Percentiles rank a stretch among this genome's conserved stretches.
phyloP scores from a whole-genome alignment of 2,888 invertebrate species.

The Meiosimyza decipiens region DNA sequence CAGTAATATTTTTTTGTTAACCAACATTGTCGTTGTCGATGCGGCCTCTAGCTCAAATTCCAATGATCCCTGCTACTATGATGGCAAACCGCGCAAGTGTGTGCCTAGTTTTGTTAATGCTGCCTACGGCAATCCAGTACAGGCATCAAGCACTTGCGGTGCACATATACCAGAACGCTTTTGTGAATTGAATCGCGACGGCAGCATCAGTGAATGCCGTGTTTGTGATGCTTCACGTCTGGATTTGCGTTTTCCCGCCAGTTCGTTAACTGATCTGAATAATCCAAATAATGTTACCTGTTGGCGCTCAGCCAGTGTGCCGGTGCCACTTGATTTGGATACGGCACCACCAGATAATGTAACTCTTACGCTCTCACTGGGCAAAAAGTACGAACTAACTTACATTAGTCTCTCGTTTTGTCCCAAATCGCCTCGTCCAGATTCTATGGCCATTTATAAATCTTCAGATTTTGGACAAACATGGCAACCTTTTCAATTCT shows the following conservation, averaged over 20 bases:
- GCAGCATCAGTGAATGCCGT: slow-evolving; percentile 71
- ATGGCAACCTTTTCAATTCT: slow-evolving; percentile 99
- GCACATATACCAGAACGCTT: slow-evolving; percentile 79
- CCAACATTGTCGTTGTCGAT: not conserved
- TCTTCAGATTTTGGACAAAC: slow-evolving; percentile 96
- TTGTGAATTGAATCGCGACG: slow-evolving; percentile 73
- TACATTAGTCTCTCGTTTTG: slow-evolving; percentile 98
- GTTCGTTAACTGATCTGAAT: slow-evolving; percentile 93
- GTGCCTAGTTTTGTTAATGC: slow-evolving; percentile 99
- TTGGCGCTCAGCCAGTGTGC: slow-evolving; percentile 91
- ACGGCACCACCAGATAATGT: slow-evolving; percentile 92
- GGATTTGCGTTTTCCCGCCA: slow-evolving; percentile 80
- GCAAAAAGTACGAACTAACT: slow-evolving; percentile 98
- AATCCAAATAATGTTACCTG: slow-evolving; percentile 98
- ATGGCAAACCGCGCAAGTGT: slow-evolving; percentile 88
- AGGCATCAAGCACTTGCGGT: slow-evolving; percentile 92
- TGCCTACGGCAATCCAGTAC: slow-evolving; percentile 91
- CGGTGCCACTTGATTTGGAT: slow-evolving; percentile 75
- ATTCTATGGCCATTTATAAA: slow-evolving; percentile 97
- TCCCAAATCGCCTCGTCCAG: slow-evolving; percentile 90
- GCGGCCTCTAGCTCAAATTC: slow-evolving; percentile 68
- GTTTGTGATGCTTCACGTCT: slow-evolving; percentile 87
- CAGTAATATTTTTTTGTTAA: no score
- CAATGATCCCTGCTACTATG: slow-evolving; percentile 91
- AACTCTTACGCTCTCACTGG: slow-evolving; percentile 89